These are phyloP conservation scores for Emydura subglobosa DNA, from an alignment of 2,113 vertebrate genomes.

Conservation along the genomic window DNA sequence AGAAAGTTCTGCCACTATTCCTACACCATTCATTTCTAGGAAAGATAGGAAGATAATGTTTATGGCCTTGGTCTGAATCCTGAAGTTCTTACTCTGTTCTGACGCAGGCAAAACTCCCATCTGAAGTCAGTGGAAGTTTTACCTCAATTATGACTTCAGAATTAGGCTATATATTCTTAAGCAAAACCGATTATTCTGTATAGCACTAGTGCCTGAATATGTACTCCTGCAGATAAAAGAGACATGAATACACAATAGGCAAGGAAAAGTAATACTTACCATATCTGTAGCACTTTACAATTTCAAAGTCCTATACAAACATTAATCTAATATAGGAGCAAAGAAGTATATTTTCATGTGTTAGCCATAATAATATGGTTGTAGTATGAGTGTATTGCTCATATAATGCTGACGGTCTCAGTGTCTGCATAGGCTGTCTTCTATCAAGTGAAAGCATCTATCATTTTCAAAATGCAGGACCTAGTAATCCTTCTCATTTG, in stretches of 20 bases:
- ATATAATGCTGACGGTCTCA: not conserved
- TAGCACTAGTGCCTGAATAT: not conserved
- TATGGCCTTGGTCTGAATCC: not conserved
- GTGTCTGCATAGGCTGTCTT: not conserved
- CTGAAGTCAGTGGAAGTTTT: not conserved
- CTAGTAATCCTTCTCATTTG: not conserved
- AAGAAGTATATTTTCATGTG: not conserved
- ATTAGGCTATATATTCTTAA: not conserved
- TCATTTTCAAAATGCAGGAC: not conserved
- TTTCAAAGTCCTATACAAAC: not conserved
- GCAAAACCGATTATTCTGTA: not conserved
- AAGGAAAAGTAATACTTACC: not conserved
- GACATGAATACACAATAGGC: not conserved
- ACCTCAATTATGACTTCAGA: not conserved
- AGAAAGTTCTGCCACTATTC: not conserved
- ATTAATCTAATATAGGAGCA: not conserved
- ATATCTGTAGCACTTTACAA: not conserved
- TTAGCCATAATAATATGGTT: not conserved
- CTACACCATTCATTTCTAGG: not conserved
- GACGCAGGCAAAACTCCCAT: not conserved
- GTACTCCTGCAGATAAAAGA: not conserved
- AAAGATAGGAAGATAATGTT: not conserved
- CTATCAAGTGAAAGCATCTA: not conserved
- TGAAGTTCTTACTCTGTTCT: not conserved
- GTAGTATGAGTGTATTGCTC: not conserved